Base-by-base conservation (phyloP, 2,113 vertebrate species). In the Urocitellus parryii region DNA sequence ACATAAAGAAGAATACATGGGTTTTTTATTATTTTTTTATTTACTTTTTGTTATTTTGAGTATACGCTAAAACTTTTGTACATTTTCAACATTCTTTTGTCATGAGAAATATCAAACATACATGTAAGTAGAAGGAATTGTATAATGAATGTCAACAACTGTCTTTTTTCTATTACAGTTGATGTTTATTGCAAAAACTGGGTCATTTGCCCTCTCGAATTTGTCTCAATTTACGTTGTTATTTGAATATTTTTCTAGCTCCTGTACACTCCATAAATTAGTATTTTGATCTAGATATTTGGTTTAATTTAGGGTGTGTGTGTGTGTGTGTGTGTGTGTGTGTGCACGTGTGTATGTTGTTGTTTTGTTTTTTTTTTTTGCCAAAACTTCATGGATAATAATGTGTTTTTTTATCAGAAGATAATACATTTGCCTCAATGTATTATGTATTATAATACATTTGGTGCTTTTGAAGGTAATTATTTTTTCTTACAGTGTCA, bases 381-480 rank as follows among this genome's bases (percentile, higher is more conserved):
- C 20, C 27, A 90, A 1, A 29, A 39, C 20, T 34, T 82, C 11
- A 67, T 92, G 68, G 39, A n/a, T 89, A 45, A 20, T 94, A 58
- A 45, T 79, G 2, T 90, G 17, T 68, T 85, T 73, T 93, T 90
- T 67, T 29, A 58, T 10, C 25, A 80, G 45, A 48, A 90, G 20
- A 27, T 58, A 88, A 22, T 77, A 34, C 58, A 61, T 61, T 88
- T 95, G 34, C 89, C 94, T 92, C 91, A 94, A 95, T n/a, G n/a
- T n/a, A n/a, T n/a, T n/a, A n/a, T n/a, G n/a, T n/a, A n/a, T n/a
- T n/a, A n/a, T n/a, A n/a, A n/a, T n/a, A n/a, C n/a, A 32, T 17
- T 65, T 87, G 65, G 22, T 76, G 39, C 51, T 45, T 91, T 90
- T 73, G 63, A 94, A 88, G 34, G 39, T 89, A 80, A 92, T 34